Percentiles rank a stretch among this genome's conserved stretches.
Conservation (phyloP, 2,888 invertebrate species). For the Polymixis lichenea region DNA sequence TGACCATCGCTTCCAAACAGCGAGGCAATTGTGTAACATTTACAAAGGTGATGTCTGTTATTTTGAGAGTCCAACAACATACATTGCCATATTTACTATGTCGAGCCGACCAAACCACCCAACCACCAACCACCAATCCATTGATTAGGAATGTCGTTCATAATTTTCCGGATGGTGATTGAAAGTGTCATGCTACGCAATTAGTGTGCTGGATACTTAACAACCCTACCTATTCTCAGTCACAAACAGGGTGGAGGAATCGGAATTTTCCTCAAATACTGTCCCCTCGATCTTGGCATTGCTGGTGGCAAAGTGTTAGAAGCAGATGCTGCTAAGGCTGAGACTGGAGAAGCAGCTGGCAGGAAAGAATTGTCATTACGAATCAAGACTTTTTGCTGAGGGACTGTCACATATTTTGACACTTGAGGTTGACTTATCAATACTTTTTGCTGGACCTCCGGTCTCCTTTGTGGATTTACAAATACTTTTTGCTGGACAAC, state of each 20-base stretch:
- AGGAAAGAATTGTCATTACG: conserved; percentile 69
- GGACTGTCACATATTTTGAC: background rate
- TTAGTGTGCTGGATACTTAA: rapidly evolving
- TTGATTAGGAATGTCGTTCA: no score
- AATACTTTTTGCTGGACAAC: conserved; percentile 37
- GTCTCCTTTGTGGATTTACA: conserved; percentile 4
- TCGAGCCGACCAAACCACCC: no score
- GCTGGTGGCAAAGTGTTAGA: conserved; percentile 68
- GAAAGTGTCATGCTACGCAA: no score
- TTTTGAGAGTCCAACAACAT: no score
- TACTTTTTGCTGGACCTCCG: conserved; percentile 28
- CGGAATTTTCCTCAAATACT: conserved; percentile 80
- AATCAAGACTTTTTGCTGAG: conserved; percentile 25
- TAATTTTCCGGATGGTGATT: no score
- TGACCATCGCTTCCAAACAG: background rate
- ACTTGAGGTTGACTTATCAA: conserved; percentile 17
- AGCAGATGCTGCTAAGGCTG: conserved; percentile 66
- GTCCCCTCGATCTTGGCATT: conserved; percentile 69
- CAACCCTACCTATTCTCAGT: conserved; percentile 9
- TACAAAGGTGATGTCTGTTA: no score
- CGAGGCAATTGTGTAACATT: no score
- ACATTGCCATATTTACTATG: no score
- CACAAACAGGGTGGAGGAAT: conserved; percentile 81
- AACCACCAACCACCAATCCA: no score
- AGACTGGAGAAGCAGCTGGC: conserved; percentile 78